These are phyloP conservation scores for Stegodyphus mimosarum DNA, from an alignment of 1,140 invertebrate genomes.

Conservation along the genomic window DNA sequence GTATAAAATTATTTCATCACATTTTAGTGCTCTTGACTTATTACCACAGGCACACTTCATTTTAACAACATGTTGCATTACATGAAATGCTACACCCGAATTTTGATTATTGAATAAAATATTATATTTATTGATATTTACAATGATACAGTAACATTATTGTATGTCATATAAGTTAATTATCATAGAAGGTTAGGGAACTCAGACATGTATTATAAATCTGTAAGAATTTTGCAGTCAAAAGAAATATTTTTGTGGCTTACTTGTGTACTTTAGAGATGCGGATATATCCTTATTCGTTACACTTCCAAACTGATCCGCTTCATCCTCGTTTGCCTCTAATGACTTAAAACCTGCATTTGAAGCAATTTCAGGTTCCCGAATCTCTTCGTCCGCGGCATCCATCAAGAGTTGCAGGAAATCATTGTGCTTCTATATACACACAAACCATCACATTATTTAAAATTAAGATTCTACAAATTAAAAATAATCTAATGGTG, in stretches of 20 bases:
- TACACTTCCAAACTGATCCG: background rate
- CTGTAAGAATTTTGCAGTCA: background rate
- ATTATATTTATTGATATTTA: no score
- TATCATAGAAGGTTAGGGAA: no score
- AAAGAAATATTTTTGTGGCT: background rate
- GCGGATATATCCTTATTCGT: background rate
- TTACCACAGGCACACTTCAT: no score
- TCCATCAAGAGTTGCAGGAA: background rate
- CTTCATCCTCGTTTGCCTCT: background rate
- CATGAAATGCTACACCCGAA: no score
- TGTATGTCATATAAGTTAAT: no score
- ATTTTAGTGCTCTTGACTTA: no score
- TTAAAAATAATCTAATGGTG: no score
- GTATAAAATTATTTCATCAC: no score
- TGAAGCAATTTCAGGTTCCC: background rate
- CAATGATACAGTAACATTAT: no score
- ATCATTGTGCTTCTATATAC: background rate
- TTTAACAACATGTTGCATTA: no score
- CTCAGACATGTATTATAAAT: background rate
- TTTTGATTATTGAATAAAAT: no score
- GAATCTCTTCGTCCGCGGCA: background rate
- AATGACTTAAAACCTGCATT: background rate
- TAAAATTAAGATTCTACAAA: background rate
- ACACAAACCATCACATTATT: conserved; percentile 24
- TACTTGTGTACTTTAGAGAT: background rate